These are phyloP conservation scores for Chrysolina haemoptera DNA, from an alignment of 2,888 invertebrate genomes.

Conservation along the genomic window DNA sequence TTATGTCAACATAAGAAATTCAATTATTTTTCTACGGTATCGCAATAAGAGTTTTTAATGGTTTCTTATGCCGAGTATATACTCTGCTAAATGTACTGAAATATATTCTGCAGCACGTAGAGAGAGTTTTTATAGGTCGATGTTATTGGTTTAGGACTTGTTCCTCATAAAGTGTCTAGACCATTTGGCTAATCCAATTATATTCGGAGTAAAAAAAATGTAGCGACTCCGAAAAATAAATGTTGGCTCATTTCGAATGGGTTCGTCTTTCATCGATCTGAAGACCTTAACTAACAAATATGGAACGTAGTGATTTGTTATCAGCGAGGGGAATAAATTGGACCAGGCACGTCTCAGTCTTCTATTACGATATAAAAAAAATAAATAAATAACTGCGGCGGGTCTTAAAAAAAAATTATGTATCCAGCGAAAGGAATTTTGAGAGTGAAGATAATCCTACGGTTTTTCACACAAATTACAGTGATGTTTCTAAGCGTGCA, in stretches of 20 bases:
- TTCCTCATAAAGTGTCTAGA: conserved; percentile 24
- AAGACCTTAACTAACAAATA: conserved; percentile 5
- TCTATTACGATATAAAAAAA: background rate
- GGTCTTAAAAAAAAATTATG: background rate
- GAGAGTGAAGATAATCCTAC: no score
- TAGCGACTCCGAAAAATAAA: background rate
- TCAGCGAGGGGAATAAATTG: conserved; percentile 9
- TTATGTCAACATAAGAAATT: conserved; percentile 21
- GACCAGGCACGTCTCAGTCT: background rate
- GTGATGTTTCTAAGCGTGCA: no score
- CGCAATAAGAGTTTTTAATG: conserved; percentile 24
- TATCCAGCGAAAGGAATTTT: no score
- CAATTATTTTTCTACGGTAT: conserved; percentile 25
- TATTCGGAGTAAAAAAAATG: conserved; percentile 15
- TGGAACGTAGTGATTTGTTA: conserved; percentile 1
- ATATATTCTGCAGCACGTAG: conserved; percentile 19
- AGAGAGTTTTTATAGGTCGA: conserved; percentile 15
- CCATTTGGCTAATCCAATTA: conserved; percentile 31
- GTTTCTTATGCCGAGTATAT: background rate
- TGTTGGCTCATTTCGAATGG: background rate
- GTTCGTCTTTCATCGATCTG: conserved; percentile 13
- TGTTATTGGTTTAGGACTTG: conserved; percentile 22
- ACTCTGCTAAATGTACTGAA: conserved; percentile 21
- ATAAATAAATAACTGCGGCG: background rate
- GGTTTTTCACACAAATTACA: no score